phyloP scores from a whole-genome alignment of 2,888 invertebrate species.

The Platypus cylindrus region DNA sequence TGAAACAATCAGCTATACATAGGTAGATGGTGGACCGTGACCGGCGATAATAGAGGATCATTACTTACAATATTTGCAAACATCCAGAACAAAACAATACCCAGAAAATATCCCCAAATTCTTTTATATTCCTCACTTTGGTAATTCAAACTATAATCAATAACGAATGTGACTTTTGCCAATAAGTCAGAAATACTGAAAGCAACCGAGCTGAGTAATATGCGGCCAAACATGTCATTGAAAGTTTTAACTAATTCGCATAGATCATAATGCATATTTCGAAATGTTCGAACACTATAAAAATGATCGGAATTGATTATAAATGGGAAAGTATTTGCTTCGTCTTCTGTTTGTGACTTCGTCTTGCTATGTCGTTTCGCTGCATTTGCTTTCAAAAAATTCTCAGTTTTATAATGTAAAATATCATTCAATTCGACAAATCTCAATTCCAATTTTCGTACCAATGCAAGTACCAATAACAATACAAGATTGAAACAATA shows the following conservation, averaged over 20 bases:
- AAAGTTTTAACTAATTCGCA: conserved; percentile 11
- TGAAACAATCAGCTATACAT: conserved; percentile 7
- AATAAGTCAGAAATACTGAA: conserved; percentile 14
- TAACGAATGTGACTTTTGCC: conserved; percentile 12
- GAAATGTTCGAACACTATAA: conserved; percentile 14
- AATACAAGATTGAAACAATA: conserved; percentile 13
- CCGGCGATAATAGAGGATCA: neutral
- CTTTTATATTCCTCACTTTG: conserved; percentile 6
- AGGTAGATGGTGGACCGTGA: too few relatives aligned
- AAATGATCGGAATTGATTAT: conserved; percentile 14
- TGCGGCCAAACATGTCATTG: conserved; percentile 15
- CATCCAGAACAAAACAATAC: conserved; percentile 14
- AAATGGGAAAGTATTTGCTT: conserved; percentile 6
- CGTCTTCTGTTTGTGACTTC: conserved; percentile 2
- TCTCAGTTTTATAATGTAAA: conserved; percentile 12
- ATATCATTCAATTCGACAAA: conserved; percentile 13
- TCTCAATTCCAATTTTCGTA: conserved; percentile 13
- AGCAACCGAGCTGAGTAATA: conserved; percentile 9
- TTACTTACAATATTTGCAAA: conserved; percentile 12
- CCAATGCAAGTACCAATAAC: conserved; percentile 10
- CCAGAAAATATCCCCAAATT: conserved; percentile 9
- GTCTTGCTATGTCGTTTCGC: neutral
- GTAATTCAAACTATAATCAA: conserved; percentile 10
- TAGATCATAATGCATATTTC: conserved; percentile 14
- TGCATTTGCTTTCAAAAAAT: conserved; percentile 9